A percentile compares a stretch with the other conserved stretches of the same genome.
Conservation (phyloP, 2,797 vertebrate species). For the Triplophysa yarkandensis region DNA sequence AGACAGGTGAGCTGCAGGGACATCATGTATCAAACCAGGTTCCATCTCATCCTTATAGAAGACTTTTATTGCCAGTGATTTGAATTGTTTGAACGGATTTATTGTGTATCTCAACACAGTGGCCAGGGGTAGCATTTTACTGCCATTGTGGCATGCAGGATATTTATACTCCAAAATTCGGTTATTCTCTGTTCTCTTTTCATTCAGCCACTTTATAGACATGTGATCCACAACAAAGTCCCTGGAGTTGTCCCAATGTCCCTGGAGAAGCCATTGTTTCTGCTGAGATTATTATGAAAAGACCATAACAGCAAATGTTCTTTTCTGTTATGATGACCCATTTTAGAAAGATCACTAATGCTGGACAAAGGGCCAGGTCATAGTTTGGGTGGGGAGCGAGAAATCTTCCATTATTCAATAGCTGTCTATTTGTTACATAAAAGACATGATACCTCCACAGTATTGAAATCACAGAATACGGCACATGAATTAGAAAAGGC, state of each 20-base stretch:
- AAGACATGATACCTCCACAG: background rate
- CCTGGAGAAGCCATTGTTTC: conserved; percentile 14
- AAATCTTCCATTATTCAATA: conserved; percentile 12
- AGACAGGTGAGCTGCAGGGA: conserved; percentile 61
- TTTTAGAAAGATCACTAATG: conserved; percentile 1
- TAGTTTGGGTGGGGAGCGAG: conserved; percentile 22
- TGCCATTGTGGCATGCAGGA: background rate
- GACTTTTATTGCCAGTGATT: background rate
- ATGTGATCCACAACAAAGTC: conserved; percentile 19
- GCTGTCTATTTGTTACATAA: conserved; percentile 31
- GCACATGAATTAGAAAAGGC: background rate
- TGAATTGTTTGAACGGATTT: background rate
- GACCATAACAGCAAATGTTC: conserved; percentile 13
- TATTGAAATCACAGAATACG: conserved; percentile 9
- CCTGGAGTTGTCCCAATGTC: conserved; percentile 9
- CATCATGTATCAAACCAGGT: background rate
- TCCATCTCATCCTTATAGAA: background rate
- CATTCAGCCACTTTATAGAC: background rate
- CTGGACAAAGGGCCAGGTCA: conserved; percentile 26
- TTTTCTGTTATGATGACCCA: conserved; percentile 22
- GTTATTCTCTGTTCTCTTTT: conserved; percentile 12
- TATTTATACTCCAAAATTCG: conserved; percentile 7
- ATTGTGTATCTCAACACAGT: no score
- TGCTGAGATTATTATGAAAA: conserved; percentile 16
- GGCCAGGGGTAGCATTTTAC: background rate